These are phyloP conservation scores for Athrips mouffetella DNA, from an alignment of 2,888 invertebrate genomes.

Conservation along the genomic window DNA sequence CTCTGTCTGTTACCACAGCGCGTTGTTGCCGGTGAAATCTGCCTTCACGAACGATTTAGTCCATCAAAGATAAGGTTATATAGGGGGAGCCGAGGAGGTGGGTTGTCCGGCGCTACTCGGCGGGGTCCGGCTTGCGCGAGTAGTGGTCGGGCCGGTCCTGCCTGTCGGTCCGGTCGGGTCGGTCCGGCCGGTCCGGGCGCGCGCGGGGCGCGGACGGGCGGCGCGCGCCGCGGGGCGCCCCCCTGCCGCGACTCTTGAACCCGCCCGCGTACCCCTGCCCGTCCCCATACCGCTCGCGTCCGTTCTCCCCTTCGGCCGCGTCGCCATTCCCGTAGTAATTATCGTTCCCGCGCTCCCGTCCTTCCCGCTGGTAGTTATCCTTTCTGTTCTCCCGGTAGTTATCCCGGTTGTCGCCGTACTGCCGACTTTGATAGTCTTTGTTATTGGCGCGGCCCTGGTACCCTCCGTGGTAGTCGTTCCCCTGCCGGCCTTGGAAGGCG, in stretches of 20 bases:
- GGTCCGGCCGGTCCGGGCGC: constrained; percentile 50
- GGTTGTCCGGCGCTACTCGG: constrained; percentile 44
- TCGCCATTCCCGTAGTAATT: constrained; percentile 66
- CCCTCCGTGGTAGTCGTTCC: constrained; percentile 53
- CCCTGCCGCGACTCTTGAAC: constrained; percentile 76
- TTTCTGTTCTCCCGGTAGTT: constrained; percentile 60
- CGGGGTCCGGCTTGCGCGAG: constrained; percentile 60
- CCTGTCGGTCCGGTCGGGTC: constrained; percentile 48
- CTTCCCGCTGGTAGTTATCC: constrained; percentile 48
- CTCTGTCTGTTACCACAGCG: constrained; percentile 77
- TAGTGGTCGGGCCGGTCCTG: constrained; percentile 51
- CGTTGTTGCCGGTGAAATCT: constrained; percentile 85
- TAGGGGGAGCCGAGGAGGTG: constrained; percentile 34
- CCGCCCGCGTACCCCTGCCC: constrained; percentile 76
- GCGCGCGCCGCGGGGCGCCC: constrained; percentile 43
- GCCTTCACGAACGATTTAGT: constrained; percentile 81
- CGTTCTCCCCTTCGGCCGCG: constrained; percentile 63
- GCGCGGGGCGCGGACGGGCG: constrained; percentile 44
- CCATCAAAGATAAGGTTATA: constrained; percentile 41
- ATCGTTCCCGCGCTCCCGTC: constrained; percentile 41
- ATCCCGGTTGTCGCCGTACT: constrained; percentile 52
- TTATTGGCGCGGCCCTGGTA: constrained; percentile 54
- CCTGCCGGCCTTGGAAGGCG: constrained; percentile 49
- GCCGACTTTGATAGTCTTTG: constrained; percentile 56
- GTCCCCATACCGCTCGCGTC: constrained; percentile 69